These are phyloP conservation scores for Anguilla marmorata DNA, from an alignment of 2,797 vertebrate genomes.

Conservation along the genomic window DNA sequence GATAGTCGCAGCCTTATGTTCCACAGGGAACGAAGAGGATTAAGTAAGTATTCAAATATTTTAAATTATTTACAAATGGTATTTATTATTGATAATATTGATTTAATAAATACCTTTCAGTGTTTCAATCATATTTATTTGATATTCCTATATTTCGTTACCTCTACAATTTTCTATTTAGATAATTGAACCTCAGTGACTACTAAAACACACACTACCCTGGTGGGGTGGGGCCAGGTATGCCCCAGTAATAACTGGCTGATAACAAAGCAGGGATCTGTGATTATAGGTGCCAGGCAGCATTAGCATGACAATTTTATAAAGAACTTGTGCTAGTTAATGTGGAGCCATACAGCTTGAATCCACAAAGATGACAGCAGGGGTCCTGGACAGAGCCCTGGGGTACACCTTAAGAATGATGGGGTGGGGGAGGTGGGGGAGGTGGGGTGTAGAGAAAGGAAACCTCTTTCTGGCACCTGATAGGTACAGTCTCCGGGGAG, in stretches of 20 bases:
- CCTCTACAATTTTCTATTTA: background rate
- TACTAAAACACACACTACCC: background rate
- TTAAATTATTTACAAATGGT: background rate
- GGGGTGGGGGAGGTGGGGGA: background rate
- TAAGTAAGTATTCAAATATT: too few relatives aligned
- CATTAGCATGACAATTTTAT: background rate
- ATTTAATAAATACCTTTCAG: background rate
- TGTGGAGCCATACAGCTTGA: background rate
- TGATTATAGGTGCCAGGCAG: background rate
- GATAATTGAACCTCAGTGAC: conserved; percentile 7
- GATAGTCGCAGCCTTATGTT: too few relatives aligned
- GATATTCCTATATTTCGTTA: background rate
- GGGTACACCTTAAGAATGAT: background rate
- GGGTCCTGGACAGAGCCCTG: background rate
- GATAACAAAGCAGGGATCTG: background rate
- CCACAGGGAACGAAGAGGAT: too few relatives aligned
- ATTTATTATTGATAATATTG: background rate
- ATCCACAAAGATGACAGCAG: background rate
- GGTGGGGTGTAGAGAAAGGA: background rate
- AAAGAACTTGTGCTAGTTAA: background rate
- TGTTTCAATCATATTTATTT: background rate
- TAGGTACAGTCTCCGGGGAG: background rate
- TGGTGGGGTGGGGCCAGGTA: background rate
- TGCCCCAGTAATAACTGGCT: background rate
- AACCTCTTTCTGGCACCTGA: background rate